phyloP scores from a whole-genome alignment of 2,797 vertebrate genomes.

The Mus caroli region DNA sequence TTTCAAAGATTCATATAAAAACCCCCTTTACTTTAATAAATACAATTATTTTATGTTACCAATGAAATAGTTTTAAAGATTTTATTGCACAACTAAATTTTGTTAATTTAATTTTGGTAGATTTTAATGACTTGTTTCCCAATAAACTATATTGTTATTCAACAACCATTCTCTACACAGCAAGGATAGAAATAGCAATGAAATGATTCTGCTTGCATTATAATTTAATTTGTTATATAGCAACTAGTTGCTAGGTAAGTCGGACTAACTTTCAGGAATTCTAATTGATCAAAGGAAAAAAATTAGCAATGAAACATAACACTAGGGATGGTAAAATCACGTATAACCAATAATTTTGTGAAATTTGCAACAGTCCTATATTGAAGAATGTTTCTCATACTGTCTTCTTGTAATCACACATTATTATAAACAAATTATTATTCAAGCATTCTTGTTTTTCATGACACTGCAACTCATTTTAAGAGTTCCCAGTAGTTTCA shows the following conservation, averaged over 20 bases:
- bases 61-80: background rate
- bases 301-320: background rate
- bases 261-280: background rate
- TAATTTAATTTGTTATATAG: background rate
- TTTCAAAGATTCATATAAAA: background rate
- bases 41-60: background rate
- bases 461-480: background rate
- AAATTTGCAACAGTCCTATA: background rate
- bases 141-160: conserved; percentile 1
- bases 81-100: background rate
- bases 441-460: background rate
- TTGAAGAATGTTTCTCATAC: background rate
- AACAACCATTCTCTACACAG: background rate
- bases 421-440: background rate
- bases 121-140: background rate
- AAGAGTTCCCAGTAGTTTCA: conserved; percentile 15
- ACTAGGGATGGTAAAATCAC: background rate
- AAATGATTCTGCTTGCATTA: background rate
- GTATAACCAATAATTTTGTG: background rate
- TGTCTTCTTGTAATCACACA: background rate
- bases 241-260: background rate
- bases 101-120: background rate
- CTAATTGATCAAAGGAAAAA: conserved; percentile 18
- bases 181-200: background rate
- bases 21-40: conserved; percentile 14